Evolutionary conservation across 2,113 vertebrate species (phyloP), one percentile per base, ranked within the genome.

Genomic region (Microtus ochrogaster): DNA sequence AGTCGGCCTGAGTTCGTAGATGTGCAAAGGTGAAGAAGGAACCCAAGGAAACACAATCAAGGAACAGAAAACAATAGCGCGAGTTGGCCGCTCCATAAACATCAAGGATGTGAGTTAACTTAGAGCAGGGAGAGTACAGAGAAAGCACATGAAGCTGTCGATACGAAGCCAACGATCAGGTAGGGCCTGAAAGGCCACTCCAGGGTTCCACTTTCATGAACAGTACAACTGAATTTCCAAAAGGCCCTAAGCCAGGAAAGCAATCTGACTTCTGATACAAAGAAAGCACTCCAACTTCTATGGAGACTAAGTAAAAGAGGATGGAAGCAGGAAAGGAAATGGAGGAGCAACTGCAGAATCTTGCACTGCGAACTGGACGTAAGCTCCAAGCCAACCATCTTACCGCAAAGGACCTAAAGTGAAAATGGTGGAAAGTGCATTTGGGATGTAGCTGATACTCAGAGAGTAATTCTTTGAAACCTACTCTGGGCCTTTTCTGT

Each of bases 121-220:
- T 76, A 19, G 2, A 36, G 33, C 19, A 28, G 12, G 26, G 36
- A 72, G 9, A 65, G 17, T 5, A 0, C 9, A 12, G 33, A 24
- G 55, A 7, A 10, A 4, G 41, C 36, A 63, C 36, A 30, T 21
- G 28, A 49, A 11, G 36, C 3, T 55, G 52, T 2, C 84, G 52
- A 70, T 19, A 73, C 2, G 70, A 68, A 74, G 2, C 1, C 21
- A 3, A 10, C 74, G 12, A 49, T 44, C 33, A 26, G 0, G 0
- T 2, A 55, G 33, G 10, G 8, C 7, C n/a, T 77, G 41, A 36
- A 2, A 13, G 14, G 79, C 3, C 26, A 77, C 2, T 0, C 1
- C 4, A 3, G 52, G 63, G 3, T 26, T 89, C 36, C 36, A 7
- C 39, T 61, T 47, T 41, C 41, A 61, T 1, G 12, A 39, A 14